Evolutionary conservation across 2,888 invertebrate species (phyloP).

Genomic region (Melanostoma scalare): DNA sequence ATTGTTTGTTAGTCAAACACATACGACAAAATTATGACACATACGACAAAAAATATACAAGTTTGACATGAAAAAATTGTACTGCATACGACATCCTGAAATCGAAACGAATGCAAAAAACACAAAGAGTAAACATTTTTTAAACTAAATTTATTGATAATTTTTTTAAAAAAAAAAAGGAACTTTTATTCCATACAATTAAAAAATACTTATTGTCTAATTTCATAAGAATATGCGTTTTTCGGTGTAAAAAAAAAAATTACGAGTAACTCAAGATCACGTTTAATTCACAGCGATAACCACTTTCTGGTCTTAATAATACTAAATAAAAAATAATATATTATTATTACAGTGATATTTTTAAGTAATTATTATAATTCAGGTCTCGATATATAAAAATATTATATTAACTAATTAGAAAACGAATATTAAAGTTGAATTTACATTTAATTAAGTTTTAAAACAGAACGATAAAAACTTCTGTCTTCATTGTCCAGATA

Average conservation of each 20-base stretch:
- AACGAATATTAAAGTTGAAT: not conserved
- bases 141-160: not conserved
- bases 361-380: too few relatives aligned
- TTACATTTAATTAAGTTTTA: not conserved
- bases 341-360: too few relatives aligned
- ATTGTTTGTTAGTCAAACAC: not conserved
- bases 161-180: conserved; percentile 1
- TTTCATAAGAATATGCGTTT: not conserved
- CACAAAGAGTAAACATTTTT: not conserved
- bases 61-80: not conserved
- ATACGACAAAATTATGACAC: conserved; percentile 14
- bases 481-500: conserved; percentile 2
- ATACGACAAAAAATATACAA: conserved; percentile 5
- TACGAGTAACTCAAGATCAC: too few relatives aligned
- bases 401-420: not conserved
- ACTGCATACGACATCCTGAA: not conserved
- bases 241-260: too few relatives aligned
- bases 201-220: not conserved
- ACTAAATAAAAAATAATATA: too few relatives aligned
- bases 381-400: not conserved
- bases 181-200: not conserved
- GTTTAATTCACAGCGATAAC: too few relatives aligned
- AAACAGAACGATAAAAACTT: conserved; percentile 3
- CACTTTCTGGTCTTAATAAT: too few relatives aligned
- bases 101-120: not conserved